phyloP scores from a whole-genome alignment of 1,140 invertebrate genomes.

The Adoxophyes honmai region DNA sequence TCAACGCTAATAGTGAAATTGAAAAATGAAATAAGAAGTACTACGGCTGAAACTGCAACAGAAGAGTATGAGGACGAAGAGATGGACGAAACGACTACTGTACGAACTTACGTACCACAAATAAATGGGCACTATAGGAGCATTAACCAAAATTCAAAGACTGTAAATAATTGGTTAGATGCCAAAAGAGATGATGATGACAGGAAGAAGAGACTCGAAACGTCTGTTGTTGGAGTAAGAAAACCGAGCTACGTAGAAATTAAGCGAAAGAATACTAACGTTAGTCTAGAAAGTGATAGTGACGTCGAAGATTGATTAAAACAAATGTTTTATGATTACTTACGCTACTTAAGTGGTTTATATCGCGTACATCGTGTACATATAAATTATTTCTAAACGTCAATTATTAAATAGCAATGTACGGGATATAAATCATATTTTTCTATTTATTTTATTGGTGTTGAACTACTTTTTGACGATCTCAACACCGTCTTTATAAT shows the following conservation, averaged over 20 bases:
- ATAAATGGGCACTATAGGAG: conserved; percentile 63
- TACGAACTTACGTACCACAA: conserved; percentile 52
- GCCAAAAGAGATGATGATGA: conserved; percentile 45
- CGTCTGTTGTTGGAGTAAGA: conserved; percentile 31
- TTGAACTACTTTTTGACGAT: too few relatives aligned
- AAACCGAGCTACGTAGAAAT: conserved; percentile 51
- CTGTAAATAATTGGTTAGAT: conserved; percentile 37
- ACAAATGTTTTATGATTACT: too few relatives aligned
- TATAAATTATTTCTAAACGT: too few relatives aligned
- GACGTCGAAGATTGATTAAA: background rate
- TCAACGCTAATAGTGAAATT: conserved; percentile 46
- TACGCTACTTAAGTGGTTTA: too few relatives aligned
- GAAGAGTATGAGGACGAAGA: conserved; percentile 4
- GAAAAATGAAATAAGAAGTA: conserved; percentile 33
- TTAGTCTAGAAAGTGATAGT: background rate
- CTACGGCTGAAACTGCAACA: conserved; percentile 20
- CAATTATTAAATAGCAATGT: too few relatives aligned
- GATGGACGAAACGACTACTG: conserved; percentile 26
- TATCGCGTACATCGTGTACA: too few relatives aligned
- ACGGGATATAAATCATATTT: too few relatives aligned
- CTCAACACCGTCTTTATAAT: too few relatives aligned
- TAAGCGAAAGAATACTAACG: conserved; percentile 41
- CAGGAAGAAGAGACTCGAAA: conserved; percentile 45
- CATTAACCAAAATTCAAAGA: conserved; percentile 39
- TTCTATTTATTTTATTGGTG: too few relatives aligned